Base-by-base conservation (phyloP, 2,797 vertebrate species). In the Varecia variegata region DNA sequence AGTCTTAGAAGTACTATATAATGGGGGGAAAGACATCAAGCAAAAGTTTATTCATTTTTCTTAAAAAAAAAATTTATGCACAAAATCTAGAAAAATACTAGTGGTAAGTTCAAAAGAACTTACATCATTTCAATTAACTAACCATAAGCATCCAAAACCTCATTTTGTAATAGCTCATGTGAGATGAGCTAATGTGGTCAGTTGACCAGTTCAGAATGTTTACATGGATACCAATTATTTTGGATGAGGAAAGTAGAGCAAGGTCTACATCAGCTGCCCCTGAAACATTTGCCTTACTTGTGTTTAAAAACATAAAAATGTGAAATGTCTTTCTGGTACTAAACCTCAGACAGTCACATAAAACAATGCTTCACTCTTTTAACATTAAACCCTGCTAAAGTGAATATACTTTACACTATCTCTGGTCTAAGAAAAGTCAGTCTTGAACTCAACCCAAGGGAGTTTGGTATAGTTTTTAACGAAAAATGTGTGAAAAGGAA, bases 151-250 rank as follows among this genome's bases (percentile, higher is more conserved):
- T 30, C 70, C 50, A 40, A 71, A 67, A 65, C 62, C 91, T 88
- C 85, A 47, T 56, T 89, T 79, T 67, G 81, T 50, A 86, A 85
- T 23, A 80, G 74, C 79, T 81, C 94, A 76, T 50, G 74, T 90
- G 94, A 92, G 65, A 95, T 92, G 92, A 97, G 88, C 82, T 92
- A 52, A 96, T 83, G 88, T 5, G 76, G 94, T 87, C 47, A 50
- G 62, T 0, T 80, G 95, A 54, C 85, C 52, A 67, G 47, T 40
- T 92, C 43, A 45, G n/a, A 58, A 7, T 45, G 71, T 94, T 96
- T 47, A 90, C 83, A 82, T 65, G 93, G 95, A 93, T 23, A 74
- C 96, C 94, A 62, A 83, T 52, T 68, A 40, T n/a, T 90, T 38
- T 81, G 76, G 88, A 79, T 15, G 70, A 81, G 32, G 40, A 93